These are phyloP conservation scores for Lepidocolaptes lacrymiger DNA, from an alignment of 2,797 vertebrate genomes.

Conservation along the genomic window DNA sequence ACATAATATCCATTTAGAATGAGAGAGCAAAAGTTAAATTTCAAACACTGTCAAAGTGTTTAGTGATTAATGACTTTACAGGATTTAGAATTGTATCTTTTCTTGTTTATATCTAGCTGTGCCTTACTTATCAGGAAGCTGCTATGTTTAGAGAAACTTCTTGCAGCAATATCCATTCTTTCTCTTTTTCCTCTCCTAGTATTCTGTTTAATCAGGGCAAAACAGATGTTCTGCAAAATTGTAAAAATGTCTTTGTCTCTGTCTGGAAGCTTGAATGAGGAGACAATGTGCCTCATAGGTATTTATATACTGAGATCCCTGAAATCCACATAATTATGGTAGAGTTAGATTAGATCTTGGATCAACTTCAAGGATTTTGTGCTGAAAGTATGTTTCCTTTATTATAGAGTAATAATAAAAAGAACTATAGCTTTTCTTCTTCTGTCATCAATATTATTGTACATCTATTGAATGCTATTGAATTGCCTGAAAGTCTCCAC, in stretches of 20 bases:
- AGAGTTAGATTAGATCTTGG: slow-evolving; percentile 12
- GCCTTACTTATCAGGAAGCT: neutral
- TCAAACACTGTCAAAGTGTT: neutral
- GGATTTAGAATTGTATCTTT: neutral
- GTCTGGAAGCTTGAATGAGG: neutral
- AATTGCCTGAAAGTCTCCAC: neutral
- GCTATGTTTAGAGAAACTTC: neutral
- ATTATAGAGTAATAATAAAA: neutral
- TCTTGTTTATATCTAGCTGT: neutral
- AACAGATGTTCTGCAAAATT: neutral
- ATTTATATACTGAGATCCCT: neutral
- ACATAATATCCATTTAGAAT: neutral
- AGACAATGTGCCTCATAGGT: neutral
- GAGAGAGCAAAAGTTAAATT: neutral
- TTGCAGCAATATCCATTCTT: neutral
- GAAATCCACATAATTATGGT: neutral
- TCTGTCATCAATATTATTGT: neutral
- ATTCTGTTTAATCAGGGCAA: neutral
- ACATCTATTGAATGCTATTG: neutral
- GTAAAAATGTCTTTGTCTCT: neutral
- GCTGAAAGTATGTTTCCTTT: neutral
- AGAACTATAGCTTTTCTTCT: neutral
- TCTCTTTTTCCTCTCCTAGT: neutral
- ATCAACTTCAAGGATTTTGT: slow-evolving; percentile 30
- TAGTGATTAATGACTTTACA: neutral